These are phyloP conservation scores for Tinea trinotella DNA, from an alignment of 2,888 invertebrate species.

Conservation along the genomic window DNA sequence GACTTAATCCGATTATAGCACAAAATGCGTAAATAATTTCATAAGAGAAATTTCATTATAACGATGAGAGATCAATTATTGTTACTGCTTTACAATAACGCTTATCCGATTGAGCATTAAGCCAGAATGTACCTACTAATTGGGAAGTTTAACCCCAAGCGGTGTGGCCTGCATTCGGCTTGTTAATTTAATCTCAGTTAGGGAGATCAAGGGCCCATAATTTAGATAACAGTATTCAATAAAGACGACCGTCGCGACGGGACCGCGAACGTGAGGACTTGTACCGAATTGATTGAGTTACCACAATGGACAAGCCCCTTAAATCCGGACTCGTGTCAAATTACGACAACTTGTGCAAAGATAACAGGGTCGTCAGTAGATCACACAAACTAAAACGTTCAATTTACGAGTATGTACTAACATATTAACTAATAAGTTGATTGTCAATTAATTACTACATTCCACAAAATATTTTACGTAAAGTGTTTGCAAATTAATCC, in stretches of 20 bases:
- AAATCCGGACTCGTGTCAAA: constrained; percentile 5
- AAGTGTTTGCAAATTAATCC: too few species aligned
- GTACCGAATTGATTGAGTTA: constrained; percentile 60
- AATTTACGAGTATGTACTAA: not conserved
- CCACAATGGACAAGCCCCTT: constrained; percentile 33
- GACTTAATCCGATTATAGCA: constrained; percentile 3
- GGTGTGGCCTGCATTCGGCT: constrained; percentile 42
- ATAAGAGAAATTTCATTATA: constrained; percentile 7
- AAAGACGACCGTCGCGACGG: constrained; percentile 48
- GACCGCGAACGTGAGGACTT: constrained; percentile 35
- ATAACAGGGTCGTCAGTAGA: constrained; percentile 1
- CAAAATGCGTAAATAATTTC: not conserved
- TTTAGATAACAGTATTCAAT: constrained; percentile 65
- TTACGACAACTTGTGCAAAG: constrained; percentile 10
- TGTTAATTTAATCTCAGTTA: constrained; percentile 63
- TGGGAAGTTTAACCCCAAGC: constrained; percentile 42
- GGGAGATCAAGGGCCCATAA: constrained; percentile 54
- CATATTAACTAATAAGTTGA: not conserved
- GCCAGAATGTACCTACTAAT: constrained; percentile 36
- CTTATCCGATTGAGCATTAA: constrained; percentile 49
- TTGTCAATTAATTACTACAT: not conserved
- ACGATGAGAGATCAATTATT: constrained; percentile 39
- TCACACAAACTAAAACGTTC: not conserved
- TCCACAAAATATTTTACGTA: too few species aligned
- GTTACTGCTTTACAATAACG: constrained; percentile 39